Conservation (phyloP, 2,888 invertebrate species). For the Scaptomyza cyrtandrae region DNA sequence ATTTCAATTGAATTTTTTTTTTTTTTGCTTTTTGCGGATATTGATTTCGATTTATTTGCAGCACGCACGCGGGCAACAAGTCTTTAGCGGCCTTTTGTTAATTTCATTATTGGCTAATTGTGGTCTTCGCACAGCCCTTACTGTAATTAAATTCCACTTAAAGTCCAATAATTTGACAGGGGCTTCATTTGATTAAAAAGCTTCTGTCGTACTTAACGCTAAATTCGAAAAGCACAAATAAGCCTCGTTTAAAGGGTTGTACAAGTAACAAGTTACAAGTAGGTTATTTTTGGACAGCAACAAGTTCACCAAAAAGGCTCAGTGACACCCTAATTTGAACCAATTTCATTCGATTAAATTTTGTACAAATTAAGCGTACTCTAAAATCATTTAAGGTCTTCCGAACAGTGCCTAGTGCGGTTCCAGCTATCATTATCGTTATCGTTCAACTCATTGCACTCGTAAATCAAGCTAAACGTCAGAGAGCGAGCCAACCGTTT, state of each 20-base stretch:
- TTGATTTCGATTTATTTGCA: conserved; percentile 48
- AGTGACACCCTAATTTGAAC: conserved; percentile 39
- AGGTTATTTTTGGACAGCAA: conserved; percentile 25
- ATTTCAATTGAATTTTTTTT: conserved; percentile 20
- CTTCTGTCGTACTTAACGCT: conserved; percentile 21
- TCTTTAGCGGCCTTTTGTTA: conserved; percentile 42
- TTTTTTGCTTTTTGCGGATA: conserved; percentile 3
- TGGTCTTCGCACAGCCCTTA: conserved; percentile 43
- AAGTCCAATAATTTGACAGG: conserved; percentile 16
- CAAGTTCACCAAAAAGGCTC: conserved; percentile 43
- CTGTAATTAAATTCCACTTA: conserved; percentile 54
- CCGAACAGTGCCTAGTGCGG: not conserved
- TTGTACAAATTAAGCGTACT: conserved; percentile 34
- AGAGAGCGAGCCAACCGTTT: conserved; percentile 31
- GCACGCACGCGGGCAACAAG: conserved; percentile 62
- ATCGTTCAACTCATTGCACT: conserved; percentile 52
- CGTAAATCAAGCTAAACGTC: conserved; percentile 63
- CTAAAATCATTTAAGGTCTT: conserved; percentile 27
- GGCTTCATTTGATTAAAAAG: conserved; percentile 71
- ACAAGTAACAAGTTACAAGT: conserved; percentile 57
- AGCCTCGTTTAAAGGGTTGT: conserved; percentile 44
- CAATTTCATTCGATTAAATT: conserved; percentile 62
- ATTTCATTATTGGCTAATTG: conserved; percentile 60
- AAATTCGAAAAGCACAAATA: conserved; percentile 5
- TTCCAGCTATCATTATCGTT: conserved; percentile 35